Conservation (phyloP, 2,888 invertebrate genomes). For the Cephus spinipes region DNA sequence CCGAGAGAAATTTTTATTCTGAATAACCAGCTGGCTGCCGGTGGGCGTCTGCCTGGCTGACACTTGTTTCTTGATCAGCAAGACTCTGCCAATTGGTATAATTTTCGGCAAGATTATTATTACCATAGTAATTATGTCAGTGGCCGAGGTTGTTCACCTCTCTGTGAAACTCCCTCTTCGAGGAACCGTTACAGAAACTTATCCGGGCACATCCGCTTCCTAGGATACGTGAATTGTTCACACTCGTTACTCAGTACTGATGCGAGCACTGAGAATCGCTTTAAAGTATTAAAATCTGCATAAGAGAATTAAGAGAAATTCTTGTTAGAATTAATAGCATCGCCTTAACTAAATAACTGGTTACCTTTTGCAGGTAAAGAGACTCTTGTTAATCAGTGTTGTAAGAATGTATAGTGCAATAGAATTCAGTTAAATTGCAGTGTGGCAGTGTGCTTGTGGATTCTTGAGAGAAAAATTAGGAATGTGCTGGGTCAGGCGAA, state of each 20-base stretch:
- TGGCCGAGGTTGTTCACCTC: neutral
- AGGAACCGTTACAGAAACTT: neutral
- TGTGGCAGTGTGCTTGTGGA: neutral
- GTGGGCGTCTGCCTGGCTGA: constrained; percentile 22
- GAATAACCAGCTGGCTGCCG: constrained; percentile 21
- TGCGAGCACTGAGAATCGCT: neutral
- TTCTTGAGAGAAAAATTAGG: neutral
- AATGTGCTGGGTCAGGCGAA: neutral
- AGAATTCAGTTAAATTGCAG: neutral
- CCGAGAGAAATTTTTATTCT: neutral
- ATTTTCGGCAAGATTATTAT: constrained; percentile 10
- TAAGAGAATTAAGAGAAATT: neutral
- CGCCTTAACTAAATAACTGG: neutral
- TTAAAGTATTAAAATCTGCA: neutral
- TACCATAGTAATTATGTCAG: neutral
- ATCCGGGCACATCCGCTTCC: neutral
- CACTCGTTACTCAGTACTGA: neutral
- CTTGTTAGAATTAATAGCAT: neutral
- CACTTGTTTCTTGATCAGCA: constrained; percentile 22
- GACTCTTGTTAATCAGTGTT: neutral
- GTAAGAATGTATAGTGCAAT: neutral
- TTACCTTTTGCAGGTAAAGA: neutral
- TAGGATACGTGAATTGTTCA: neutral
- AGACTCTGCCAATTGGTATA: constrained; percentile 2
- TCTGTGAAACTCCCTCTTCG: neutral